phyloP scores from a whole-genome alignment of 1,140 invertebrate species.

The Drosophila asahinai region DNA sequence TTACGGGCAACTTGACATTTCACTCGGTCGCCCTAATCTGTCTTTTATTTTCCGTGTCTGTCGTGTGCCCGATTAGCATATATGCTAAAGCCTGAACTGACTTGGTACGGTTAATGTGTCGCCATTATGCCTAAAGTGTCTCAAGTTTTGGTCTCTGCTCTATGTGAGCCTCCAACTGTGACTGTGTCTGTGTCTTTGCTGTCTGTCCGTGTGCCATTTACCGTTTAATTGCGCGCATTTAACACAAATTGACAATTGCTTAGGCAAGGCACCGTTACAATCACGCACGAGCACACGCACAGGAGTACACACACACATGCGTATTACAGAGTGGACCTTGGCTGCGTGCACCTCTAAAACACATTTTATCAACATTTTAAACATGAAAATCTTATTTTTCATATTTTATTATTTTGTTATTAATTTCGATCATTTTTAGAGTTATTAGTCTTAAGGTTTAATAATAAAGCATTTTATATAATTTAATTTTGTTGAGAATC shows the following conservation, averaged over 20 bases:
- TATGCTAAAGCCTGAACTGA: constrained; percentile 39
- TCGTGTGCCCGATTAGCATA: constrained; percentile 41
- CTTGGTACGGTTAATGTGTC: constrained; percentile 64
- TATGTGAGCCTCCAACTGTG: background rate
- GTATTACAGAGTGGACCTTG: constrained; percentile 15
- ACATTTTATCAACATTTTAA: too few relatives aligned
- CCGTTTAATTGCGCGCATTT: constrained; percentile 75
- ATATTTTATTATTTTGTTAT: background rate
- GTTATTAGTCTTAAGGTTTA: background rate
- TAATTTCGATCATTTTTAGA: background rate
- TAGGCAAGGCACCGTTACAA: constrained; percentile 35
- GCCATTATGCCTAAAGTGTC: constrained; percentile 54
- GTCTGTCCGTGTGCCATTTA: constrained; percentile 59
- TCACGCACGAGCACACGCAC: constrained; percentile 38
- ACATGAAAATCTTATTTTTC: background rate
- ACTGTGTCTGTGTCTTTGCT: constrained; percentile 18
- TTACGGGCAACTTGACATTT: constrained; percentile 51
- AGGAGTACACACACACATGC: background rate
- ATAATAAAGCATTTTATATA: background rate
- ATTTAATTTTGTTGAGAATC: background rate
- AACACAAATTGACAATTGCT: constrained; percentile 80
- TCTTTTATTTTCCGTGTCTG: constrained; percentile 21
- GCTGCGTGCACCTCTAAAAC: too few relatives aligned
- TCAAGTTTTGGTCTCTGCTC: constrained; percentile 1
- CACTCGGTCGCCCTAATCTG: constrained; percentile 18